Conservation (phyloP, 2,888 invertebrate species). For the Megastigmus dorsalis region DNA sequence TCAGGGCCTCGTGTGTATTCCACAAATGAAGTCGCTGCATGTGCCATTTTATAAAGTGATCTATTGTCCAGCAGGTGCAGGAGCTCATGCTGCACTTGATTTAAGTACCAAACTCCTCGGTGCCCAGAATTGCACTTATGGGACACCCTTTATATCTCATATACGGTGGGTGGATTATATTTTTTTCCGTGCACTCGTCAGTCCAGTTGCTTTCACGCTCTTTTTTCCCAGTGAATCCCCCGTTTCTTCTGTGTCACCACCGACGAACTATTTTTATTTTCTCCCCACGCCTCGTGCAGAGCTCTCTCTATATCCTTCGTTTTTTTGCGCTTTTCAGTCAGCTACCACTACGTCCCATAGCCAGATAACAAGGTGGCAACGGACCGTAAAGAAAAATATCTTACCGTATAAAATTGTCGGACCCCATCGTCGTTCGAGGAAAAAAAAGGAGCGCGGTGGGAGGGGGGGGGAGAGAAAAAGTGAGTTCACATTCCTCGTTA, state of each 20-base stretch:
- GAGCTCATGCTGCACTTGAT: slow-evolving; percentile 38
- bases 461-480: slow-evolving; percentile 10
- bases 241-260: no score
- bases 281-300: no score
- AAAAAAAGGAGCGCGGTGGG: slow-evolving; percentile 4
- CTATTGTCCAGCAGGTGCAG: slow-evolving; percentile 43
- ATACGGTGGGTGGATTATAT: no score
- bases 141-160: no score
- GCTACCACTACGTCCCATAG: slow-evolving; percentile 28
- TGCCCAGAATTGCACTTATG: slow-evolving; percentile 27
- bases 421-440: slow-evolving; percentile 56
- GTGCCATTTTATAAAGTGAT: slow-evolving; percentile 35
- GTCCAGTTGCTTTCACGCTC: slow-evolving; percentile 16
- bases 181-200: no score
- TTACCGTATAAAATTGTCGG: slow-evolving; percentile 67
- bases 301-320: no score
- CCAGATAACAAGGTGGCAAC: slow-evolving; percentile 69
- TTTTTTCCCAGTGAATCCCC: background rate
- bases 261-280: no score
- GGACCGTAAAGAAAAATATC: slow-evolving; percentile 66
- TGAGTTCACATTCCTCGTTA: slow-evolving; percentile 62
- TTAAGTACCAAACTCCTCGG: slow-evolving; percentile 38
- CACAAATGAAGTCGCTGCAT: background rate
- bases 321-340: slow-evolving; percentile 32
- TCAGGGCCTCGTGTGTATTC: background rate